A percentile compares a stretch with the other conserved stretches of the same genome.
These are phyloP conservation scores for Microtus richardsoni DNA, from an alignment of 2,113 vertebrate genomes.

Conservation along the genomic window DNA sequence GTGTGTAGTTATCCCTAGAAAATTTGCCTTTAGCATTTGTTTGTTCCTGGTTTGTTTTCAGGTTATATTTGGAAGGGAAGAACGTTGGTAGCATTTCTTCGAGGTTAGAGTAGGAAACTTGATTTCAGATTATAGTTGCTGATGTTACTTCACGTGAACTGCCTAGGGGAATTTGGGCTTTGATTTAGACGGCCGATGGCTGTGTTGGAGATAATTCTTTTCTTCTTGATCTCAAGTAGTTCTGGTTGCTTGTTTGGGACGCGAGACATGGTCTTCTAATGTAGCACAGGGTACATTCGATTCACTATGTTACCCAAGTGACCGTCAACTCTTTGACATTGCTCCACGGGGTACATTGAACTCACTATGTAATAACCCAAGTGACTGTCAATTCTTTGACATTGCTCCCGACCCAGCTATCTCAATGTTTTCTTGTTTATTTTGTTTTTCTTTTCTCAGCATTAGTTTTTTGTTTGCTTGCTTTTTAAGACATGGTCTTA, in stretches of 20 bases:
- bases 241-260: neutral
- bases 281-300: neutral
- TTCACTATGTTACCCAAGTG: neutral
- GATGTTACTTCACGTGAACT: constrained; percentile 28
- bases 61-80: constrained; percentile 31
- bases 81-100: neutral
- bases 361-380: neutral
- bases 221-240: neutral
- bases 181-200: neutral
- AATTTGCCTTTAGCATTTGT: constrained; percentile 38
- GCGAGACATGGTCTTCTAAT: neutral
- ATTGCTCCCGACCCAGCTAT: neutral
- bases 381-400: neutral
- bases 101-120: neutral
- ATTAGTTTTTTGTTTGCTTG: neutral
- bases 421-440: neutral
- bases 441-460: constrained; percentile 29
- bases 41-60: constrained; percentile 4
- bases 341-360: neutral
- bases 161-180: neutral
- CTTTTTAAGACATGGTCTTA: neutral
- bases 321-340: neutral
- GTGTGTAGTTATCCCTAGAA: neutral
- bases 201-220: neutral
- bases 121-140: constrained; percentile 11